Evolutionary conservation across 2,797 vertebrate genomes (phyloP), one percentile per base, ranked within the genome.

Genomic region (Fistularia commersonii): DNA sequence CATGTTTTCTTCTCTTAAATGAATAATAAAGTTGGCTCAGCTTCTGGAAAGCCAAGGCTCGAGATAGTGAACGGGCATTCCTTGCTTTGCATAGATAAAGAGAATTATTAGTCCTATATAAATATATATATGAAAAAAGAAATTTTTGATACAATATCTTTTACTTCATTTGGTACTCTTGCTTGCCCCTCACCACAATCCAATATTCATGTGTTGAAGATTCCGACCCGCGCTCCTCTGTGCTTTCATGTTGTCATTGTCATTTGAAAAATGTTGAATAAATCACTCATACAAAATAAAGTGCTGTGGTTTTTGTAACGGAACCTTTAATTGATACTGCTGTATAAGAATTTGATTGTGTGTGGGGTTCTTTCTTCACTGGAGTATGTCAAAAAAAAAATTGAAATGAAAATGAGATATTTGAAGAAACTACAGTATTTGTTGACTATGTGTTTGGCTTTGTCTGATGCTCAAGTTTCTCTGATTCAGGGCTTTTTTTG

Each of bases 121-220:
- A 85, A 88, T 89, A 86, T 87, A 86, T 85, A 88, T 85, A 83
- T 86, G 76, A 67, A 76, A 74, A 74, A 65, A 59, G 48, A 64
- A 60, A 76, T 81, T 90, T 90, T 92, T 91, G 86, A 91, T 91
- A 90, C 87, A 41, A 79, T 84, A 84, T 87, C 82, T 85, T 90
- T 87, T 81, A 83, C 81, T 88, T 76, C 82, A 82, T 90, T 89
- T 93, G 90, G 88, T 90, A 94, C 86, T 87, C 76, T 93, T 89
- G 90, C 74, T 81, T 75, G 65, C 71, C 69, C 67, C 36, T 52
- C 41, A 31, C 61, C 51, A 48, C 41, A 61, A 54, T 36, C 40
- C 41, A 48, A 39, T 65, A 56, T 70, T 68, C 71, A 66, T 33
- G 13, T 61, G 54, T 45, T 59, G 69, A 72, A 64, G 56, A 68